Conservation (phyloP, 2,113 vertebrate genomes). For the Andinoacara biseriatus region DNA sequence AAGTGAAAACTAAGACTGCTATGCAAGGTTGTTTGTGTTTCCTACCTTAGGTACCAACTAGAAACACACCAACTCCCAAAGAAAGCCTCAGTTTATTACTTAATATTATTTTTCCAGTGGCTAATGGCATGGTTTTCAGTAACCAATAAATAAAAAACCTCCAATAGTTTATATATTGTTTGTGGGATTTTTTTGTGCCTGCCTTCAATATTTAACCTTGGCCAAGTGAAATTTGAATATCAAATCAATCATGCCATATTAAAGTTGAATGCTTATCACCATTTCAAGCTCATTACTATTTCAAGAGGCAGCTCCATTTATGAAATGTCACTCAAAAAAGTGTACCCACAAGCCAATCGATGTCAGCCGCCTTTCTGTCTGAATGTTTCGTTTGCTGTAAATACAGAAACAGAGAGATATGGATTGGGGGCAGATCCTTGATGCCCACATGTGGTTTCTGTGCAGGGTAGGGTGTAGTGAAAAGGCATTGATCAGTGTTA, state of each 20-base stretch:
- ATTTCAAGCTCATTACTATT: constrained; percentile 75
- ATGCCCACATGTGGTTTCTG: constrained; percentile 71
- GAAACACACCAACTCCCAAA: background rate
- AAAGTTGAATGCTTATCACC: constrained; percentile 77
- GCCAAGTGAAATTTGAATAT: constrained; percentile 71
- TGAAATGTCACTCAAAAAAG: constrained; percentile 81
- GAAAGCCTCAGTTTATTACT: constrained; percentile 12
- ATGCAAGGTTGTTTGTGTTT: constrained; percentile 6
- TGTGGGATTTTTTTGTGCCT: constrained; percentile 36
- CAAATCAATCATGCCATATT: constrained; percentile 72
- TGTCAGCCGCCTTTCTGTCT: constrained; percentile 75
- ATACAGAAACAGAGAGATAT: constrained; percentile 80
- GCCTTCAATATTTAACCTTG: constrained; percentile 64
- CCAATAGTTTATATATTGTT: constrained; percentile 39
- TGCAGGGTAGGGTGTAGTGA: constrained; percentile 63
- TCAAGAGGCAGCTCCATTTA: constrained; percentile 74
- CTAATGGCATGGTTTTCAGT: background rate
- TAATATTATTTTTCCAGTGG: constrained; percentile 2
- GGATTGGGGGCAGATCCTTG: constrained; percentile 71
- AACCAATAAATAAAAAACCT: constrained; percentile 33
- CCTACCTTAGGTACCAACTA: background rate
- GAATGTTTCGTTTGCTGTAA: constrained; percentile 83
- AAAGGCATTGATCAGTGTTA: constrained; percentile 78
- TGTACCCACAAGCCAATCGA: constrained; percentile 79
- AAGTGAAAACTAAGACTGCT: background rate